phyloP scores from a whole-genome alignment of 1,140 invertebrate species.

The Dinothrombium tinctorium region DNA sequence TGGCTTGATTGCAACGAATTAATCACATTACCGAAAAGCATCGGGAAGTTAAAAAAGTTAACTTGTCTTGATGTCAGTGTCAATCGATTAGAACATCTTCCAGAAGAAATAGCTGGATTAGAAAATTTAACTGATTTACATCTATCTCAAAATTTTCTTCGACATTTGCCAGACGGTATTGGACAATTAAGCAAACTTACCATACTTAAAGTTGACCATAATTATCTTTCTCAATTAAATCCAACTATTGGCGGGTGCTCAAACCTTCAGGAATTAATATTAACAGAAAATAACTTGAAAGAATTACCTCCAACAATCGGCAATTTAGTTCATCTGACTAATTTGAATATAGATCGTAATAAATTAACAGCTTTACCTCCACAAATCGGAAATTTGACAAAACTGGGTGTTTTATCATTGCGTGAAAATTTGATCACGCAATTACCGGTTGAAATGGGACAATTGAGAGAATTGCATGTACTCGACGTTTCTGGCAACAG shows the following conservation, averaged over 20 bases:
- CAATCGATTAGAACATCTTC: slow-evolving; percentile 70
- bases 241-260: slow-evolving; percentile 76
- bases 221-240: slow-evolving; percentile 67
- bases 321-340: slow-evolving; percentile 70
- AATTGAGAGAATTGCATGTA: slow-evolving; percentile 75
- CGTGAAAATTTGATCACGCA: slow-evolving; percentile 79
- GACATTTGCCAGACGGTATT: slow-evolving; percentile 74
- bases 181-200: slow-evolving; percentile 67
- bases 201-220: slow-evolving; percentile 93
- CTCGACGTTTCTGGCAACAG: slow-evolving; percentile 91
- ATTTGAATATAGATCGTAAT: slow-evolving; percentile 93
- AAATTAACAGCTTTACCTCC: slow-evolving; percentile 60
- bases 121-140: slow-evolving; percentile 74
- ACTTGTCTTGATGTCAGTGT: slow-evolving; percentile 87
- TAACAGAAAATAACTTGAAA: slow-evolving; percentile 86
- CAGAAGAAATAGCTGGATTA: slow-evolving; percentile 83
- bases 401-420: slow-evolving; percentile 77
- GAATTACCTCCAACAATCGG: slow-evolving; percentile 77
- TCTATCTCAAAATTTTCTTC: slow-evolving; percentile 84
- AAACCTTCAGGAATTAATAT: slow-evolving; percentile 79
- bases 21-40: slow-evolving; percentile 68
- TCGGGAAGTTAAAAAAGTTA: slow-evolving; percentile 63
- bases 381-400: slow-evolving; percentile 63
- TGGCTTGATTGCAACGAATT: slow-evolving; percentile 96
- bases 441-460: slow-evolving; percentile 75